Evolutionary conservation across 2,113 vertebrate species (phyloP).

Genomic region (Ifrita kowaldi): DNA sequence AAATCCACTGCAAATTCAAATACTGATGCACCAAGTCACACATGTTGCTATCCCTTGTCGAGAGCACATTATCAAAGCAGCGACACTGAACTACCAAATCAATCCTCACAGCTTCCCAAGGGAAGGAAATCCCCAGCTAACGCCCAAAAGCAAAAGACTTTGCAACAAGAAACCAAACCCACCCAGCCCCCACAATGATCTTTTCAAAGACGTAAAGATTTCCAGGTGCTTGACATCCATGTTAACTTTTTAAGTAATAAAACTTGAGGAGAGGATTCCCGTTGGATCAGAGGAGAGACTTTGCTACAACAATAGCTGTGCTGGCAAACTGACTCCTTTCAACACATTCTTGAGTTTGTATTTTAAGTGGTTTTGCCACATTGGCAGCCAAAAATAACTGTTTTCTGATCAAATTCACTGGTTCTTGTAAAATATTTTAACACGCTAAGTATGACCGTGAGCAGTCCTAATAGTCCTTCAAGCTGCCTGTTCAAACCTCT

Average conservation of each 20-base stretch:
- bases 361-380: conserved; percentile 51
- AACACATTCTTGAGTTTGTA: conserved; percentile 14
- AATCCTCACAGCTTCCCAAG: neutral
- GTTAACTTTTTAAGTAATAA: neutral
- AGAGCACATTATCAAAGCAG: neutral
- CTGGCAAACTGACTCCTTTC: conserved; percentile 30
- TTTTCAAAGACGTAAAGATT: neutral
- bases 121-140: neutral
- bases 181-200: neutral
- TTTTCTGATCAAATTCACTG: conserved; percentile 49
- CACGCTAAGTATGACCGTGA: neutral
- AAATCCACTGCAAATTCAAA: neutral
- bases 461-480: neutral
- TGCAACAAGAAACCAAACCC: neutral
- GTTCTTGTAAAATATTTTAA: conserved; percentile 29
- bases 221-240: neutral
- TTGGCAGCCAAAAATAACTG: conserved; percentile 41
- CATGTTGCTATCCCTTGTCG: rapidly evolving
- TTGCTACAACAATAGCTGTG: conserved; percentile 1
- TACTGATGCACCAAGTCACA: neutral
- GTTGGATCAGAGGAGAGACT: neutral
- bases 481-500: neutral
- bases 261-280: neutral
- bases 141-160: neutral
- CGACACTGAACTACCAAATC: neutral